A percentile compares a stretch with the other conserved stretches of the same genome.
phyloP scores from a whole-genome alignment of 2,797 vertebrate species.

The Eleutherodactylus coqui region DNA sequence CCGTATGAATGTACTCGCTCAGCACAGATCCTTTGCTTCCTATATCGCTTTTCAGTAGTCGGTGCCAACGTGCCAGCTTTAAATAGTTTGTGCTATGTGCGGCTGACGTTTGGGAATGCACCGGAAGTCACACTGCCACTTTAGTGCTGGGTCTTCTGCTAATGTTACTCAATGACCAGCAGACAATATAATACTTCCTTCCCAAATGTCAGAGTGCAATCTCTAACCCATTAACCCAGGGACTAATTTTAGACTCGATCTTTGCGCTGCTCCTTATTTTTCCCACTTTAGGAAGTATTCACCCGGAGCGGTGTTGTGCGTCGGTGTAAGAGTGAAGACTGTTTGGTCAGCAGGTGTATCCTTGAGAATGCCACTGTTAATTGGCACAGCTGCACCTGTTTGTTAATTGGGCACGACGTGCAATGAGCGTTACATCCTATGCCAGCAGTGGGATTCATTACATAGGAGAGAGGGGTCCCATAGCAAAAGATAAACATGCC shows the following conservation, averaged over 20 bases:
- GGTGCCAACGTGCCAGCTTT: slow-evolving; percentile 43
- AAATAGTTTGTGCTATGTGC: slow-evolving; percentile 50
- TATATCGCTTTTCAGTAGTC: slow-evolving; percentile 40
- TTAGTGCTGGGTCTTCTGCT: slow-evolving; percentile 36
- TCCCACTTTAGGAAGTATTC: slow-evolving; percentile 47
- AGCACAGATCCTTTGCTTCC: slow-evolving; percentile 41
- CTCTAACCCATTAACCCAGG: slow-evolving; percentile 86
- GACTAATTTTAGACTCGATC: slow-evolving; percentile 74
- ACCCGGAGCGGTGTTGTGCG: background rate
- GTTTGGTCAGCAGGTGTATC: background rate
- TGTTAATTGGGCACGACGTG: background rate
- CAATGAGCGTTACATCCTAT: too few relatives aligned
- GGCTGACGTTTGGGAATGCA: slow-evolving; percentile 40
- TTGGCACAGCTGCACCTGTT: background rate
- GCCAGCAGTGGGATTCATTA: background rate
- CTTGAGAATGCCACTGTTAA: background rate
- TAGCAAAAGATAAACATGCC: background rate
- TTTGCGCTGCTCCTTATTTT: slow-evolving; percentile 27
- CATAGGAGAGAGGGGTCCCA: background rate
- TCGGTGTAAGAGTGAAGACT: background rate
- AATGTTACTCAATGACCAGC: slow-evolving; percentile 40
- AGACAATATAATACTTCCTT: slow-evolving; percentile 54
- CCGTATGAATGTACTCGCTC: slow-evolving; percentile 10
- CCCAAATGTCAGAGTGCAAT: slow-evolving; percentile 53
- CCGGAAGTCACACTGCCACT: slow-evolving; percentile 50